Base-by-base conservation (phyloP, 2,888 invertebrate genomes). In the Lycaena phlaeas region DNA sequence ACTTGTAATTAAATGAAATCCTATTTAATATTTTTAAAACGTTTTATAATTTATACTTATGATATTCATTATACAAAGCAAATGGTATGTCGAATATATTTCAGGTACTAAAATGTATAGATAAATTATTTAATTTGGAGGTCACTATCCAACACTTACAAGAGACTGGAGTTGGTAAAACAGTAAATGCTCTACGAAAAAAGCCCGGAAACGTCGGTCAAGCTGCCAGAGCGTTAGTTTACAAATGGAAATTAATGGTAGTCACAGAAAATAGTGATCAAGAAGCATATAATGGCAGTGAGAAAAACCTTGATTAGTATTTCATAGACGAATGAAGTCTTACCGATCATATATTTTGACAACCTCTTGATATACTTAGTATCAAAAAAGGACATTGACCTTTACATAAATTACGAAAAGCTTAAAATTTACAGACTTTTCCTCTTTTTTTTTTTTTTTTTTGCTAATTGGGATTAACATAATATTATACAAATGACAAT, bases 231-330 rank as follows among this genome's bases (percentile, higher is more conserved):
- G 86, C 88, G 0, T 86, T 97, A 18, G 95, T 97, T 2, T 85
- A 88, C 34, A 92, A 92, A 69, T 97, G 97, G 97, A 97, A 96
- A 68, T 85, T 87, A n/a, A 92, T 96, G 91, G 96, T 96, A 0
- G 89, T 90, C 10, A 87, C 89, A 7, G 90, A 91, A 62, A 89
- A 90, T 49, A 82, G 82, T 45, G 85, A 85, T 42, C 71, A 78
- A 38, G 85, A 86, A 54, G 73, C 62, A 17, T 81, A 85, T 45
- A 64, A 63, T 65, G 77, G 81, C 57, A 63, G 82, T 82, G 69
- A 79, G 81, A 67, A 43, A 52, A 36, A 18, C 11, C 18, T 4
- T 22, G n/a, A n/a, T n/a, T n/a, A n/a, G n/a, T n/a, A n/a, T n/a
- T n/a, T n/a, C n/a, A n/a, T n/a, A n/a, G n/a, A n/a, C n/a, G n/a